A percentile compares a stretch with the other conserved stretches of the same genome.
phyloP scores from a whole-genome alignment of 2,113 vertebrate species.

The Meles meles region DNA sequence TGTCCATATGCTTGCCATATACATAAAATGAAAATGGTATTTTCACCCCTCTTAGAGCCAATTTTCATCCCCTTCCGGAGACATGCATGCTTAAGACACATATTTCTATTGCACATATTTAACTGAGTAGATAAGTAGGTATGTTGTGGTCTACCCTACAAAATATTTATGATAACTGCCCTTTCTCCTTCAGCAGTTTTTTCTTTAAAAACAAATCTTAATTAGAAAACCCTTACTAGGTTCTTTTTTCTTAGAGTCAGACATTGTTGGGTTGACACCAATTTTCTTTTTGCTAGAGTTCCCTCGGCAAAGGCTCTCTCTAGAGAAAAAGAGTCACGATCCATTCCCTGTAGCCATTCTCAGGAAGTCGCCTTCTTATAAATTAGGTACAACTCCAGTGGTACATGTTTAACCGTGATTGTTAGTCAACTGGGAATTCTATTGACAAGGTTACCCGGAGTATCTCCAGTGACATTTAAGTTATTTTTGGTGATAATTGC shows the following conservation, averaged over 20 bases:
- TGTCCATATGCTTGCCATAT: neutral
- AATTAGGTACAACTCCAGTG: slow-evolving; percentile 51
- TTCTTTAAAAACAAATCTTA: neutral
- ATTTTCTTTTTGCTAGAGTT: slow-evolving; percentile 42
- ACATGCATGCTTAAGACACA: neutral
- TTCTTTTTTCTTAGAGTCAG: slow-evolving; percentile 33
- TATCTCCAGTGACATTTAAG: slow-evolving; percentile 42
- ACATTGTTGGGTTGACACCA: slow-evolving; percentile 18
- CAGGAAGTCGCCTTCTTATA: slow-evolving; percentile 27
- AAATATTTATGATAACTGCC: neutral
- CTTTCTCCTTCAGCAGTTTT: neutral
- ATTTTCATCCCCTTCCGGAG: neutral
- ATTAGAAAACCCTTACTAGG: neutral
- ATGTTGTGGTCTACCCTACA: neutral
- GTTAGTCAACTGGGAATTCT: slow-evolving; percentile 56
- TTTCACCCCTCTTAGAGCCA: neutral
- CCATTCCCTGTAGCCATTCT: neutral
- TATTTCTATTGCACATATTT: neutral
- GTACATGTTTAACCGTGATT: slow-evolving; percentile 40
- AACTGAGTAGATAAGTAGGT: neutral
- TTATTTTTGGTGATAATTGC: slow-evolving; percentile 37
- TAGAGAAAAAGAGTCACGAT: slow-evolving; percentile 42
- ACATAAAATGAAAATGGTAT: neutral
- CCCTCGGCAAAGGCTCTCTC: slow-evolving; percentile 35
- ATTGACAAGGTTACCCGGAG: slow-evolving; percentile 23